phyloP scores from a whole-genome alignment of 2,797 vertebrate species.

The Tachyglossus aculeatus region DNA sequence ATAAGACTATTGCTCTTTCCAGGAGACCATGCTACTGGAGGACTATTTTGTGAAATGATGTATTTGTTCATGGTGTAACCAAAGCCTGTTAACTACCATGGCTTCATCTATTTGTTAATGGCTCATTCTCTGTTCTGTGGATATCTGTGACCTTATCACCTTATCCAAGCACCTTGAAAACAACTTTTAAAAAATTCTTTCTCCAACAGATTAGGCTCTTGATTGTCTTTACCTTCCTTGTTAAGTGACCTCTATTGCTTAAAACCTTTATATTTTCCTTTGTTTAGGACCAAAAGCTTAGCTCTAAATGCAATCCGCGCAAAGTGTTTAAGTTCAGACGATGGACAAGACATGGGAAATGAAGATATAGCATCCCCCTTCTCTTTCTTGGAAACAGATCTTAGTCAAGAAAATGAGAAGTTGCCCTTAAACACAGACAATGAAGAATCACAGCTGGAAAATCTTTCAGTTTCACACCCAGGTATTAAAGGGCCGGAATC shows the following conservation, averaged over 20 bases:
- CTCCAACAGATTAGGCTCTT: not conserved
- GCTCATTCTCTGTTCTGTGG: too few relatives aligned
- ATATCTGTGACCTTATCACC: too few relatives aligned
- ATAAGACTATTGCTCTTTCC: too few relatives aligned
- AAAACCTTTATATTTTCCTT: not conserved
- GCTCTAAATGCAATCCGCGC: slow-evolving; percentile 78
- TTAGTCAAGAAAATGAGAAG: slow-evolving; percentile 61
- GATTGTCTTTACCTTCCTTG: slow-evolving; percentile 15
- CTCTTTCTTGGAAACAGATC: slow-evolving; percentile 68
- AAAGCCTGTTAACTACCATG: too few relatives aligned
- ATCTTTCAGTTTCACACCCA: slow-evolving; percentile 35
- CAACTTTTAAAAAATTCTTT: too few relatives aligned
- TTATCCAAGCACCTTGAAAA: not conserved
- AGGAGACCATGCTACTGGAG: too few relatives aligned
- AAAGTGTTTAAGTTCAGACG: slow-evolving; percentile 75
- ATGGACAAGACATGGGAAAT: slow-evolving; percentile 69
- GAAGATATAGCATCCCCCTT: slow-evolving; percentile 68
- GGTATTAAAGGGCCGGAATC: slow-evolving; percentile 9
- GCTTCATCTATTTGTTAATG: too few relatives aligned
- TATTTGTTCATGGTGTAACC: too few relatives aligned
- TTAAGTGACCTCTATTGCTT: not conserved
- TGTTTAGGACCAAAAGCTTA: slow-evolving; percentile 87
- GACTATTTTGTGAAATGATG: too few relatives aligned
- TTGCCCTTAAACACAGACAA: slow-evolving; percentile 39
- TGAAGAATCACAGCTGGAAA: slow-evolving; percentile 44